Base-by-base conservation (phyloP, 2,888 invertebrate species). In the Platypus cylindrus region DNA sequence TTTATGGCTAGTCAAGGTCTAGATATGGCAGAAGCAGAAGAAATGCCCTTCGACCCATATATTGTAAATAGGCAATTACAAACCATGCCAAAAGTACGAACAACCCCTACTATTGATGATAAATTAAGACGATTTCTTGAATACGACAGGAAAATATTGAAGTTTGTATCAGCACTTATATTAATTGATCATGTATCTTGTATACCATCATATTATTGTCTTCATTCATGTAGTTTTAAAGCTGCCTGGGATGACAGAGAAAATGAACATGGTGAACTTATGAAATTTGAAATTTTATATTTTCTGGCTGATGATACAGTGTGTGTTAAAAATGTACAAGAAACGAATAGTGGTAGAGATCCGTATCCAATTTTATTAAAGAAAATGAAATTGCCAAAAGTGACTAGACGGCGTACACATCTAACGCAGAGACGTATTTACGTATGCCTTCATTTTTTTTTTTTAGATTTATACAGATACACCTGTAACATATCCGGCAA, bases 1-100 rank as follows among this genome's bases (percentile, higher is more conserved):
- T 90, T 78, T 66, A 61, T 89, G 54, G 72, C 69, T 42, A 86
- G 85, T 47, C 85, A 89, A 63, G 90, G 90, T 1, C 64, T 90
- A 32, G 75, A 78, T 41, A 57, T 89, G 26, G 73, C 74, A 17
- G 73, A 74, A 14, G 64, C 73, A 8, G 84, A 86, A 56, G 65
- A 68, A 14, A 53, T 76, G 42, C 86, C 86, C 0, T 61, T 66
- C 9, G 87, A 89, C 58, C 75, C 78, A 1, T 80, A 80, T 54
- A 68, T 65, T 1, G 60, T 67, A 35, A 52, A 68, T 54, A 49
- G 69, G 62, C 45, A 56, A 51, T 27, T 70, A 60, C 64, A 65
- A 62, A 49, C 51, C 9, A 49, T 39, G 13, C 43, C 38, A 2
- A 49, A 46, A 11, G 45, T 55, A 22, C 51, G 52, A 11, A 57